phyloP scores from a whole-genome alignment of 1,140 invertebrate species.

The Anthonomus grandis region DNA sequence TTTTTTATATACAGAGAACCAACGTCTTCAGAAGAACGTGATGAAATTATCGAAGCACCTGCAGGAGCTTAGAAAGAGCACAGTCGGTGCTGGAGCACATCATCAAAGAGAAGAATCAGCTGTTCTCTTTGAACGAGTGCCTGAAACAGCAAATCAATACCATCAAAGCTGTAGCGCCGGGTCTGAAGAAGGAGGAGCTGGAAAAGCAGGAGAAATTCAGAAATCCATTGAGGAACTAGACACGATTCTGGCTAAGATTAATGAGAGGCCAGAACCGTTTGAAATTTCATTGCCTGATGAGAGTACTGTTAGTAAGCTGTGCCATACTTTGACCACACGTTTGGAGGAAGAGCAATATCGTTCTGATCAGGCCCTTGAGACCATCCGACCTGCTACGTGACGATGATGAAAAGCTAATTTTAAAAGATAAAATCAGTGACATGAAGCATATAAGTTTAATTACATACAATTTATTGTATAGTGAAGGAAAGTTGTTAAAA shows the following conservation, averaged over 20 bases:
- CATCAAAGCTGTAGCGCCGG: not conserved
- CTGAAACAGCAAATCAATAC: too few species aligned
- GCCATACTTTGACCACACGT: conserved; percentile 17
- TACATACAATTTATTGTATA: too few species aligned
- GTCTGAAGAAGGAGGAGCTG: conserved; percentile 5
- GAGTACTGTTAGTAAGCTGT: conserved; percentile 13
- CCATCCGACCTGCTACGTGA: conserved; percentile 23
- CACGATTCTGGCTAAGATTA: conserved; percentile 21
- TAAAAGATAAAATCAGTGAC: conserved; percentile 28
- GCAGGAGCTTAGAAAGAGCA: conserved; percentile 17
- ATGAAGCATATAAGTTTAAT: conserved; percentile 26
- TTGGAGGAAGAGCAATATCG: conserved; percentile 27
- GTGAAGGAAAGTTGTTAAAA: too few species aligned
- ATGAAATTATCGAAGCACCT: conserved; percentile 24
- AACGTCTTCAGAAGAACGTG: conserved; percentile 27
- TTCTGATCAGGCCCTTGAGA: conserved; percentile 23
- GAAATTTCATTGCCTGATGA: conserved; percentile 19
- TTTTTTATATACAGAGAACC: conserved; percentile 27
- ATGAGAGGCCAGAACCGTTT: conserved; percentile 20
- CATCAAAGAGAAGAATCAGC: conserved; percentile 21
- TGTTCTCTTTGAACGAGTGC: conserved; percentile 4
- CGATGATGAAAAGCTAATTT: conserved; percentile 29
- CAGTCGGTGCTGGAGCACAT: conserved; percentile 18
- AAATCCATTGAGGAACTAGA: conserved; percentile 28
- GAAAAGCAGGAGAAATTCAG: conserved; percentile 16